phyloP scores from a whole-genome alignment of 2,888 invertebrate genomes.

The Azorinus chamasolen region DNA sequence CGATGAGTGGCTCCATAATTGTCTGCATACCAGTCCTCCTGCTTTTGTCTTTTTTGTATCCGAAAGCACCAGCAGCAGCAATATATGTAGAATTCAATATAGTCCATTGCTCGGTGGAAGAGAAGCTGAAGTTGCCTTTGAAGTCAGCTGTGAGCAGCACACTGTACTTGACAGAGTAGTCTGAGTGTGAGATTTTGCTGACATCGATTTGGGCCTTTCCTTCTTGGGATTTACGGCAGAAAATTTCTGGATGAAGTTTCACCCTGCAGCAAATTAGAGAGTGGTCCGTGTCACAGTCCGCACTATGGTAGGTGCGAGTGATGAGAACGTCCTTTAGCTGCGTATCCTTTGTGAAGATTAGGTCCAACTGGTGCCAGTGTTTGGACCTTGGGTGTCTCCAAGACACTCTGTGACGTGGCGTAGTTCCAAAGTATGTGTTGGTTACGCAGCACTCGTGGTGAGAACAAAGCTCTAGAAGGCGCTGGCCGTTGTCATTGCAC shows the following conservation, averaged over 20 bases:
- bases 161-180: no score
- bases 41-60: not conserved
- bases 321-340: not conserved
- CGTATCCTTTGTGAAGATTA: not conserved
- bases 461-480: conserved; percentile 2
- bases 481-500: conserved; percentile 2
- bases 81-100: not conserved
- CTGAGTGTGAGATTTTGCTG: not conserved
- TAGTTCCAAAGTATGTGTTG: conserved; percentile 21
- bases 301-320: no score
- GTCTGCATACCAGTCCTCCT: conserved; percentile 13
- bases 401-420: conserved; percentile 7
- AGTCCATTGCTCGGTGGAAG: not conserved
- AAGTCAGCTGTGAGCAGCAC: no score
- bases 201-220: not conserved
- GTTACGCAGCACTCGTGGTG: conserved; percentile 5
- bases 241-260: not conserved
- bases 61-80: conserved; percentile 6
- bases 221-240: not conserved
- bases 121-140: not conserved
- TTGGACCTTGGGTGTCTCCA: conserved; percentile 28
- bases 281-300: no score
- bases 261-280: no score
- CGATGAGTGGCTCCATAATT: not conserved
- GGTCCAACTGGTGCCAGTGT: conserved; percentile 21